Conservation (phyloP, 2,113 vertebrate species). For the Ceyx melanurus region DNA sequence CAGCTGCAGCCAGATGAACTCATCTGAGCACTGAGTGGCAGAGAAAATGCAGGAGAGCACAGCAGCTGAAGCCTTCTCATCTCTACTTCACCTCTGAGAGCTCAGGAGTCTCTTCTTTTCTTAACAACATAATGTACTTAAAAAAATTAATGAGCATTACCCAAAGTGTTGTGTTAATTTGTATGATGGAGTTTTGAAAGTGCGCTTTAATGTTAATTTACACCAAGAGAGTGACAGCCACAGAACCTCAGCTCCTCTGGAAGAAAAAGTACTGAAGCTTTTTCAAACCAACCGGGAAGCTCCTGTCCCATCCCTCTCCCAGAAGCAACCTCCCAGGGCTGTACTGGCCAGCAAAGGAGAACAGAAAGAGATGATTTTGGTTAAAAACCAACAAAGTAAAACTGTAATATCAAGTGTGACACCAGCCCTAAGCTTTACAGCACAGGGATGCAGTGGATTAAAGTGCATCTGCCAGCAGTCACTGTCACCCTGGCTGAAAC, state of each 20-base stretch:
- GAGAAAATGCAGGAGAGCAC: not conserved
- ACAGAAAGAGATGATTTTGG: not conserved
- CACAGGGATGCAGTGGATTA: not conserved
- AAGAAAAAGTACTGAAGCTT: not conserved
- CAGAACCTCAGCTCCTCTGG: not conserved
- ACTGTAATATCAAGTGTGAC: not conserved
- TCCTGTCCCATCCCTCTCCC: not conserved
- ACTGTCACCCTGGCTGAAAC: slow-evolving; percentile 12
- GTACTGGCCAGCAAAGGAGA: not conserved
- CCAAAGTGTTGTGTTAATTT: not conserved
- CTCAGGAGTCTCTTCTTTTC: not conserved
- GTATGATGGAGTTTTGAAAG: not conserved
- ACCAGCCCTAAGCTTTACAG: not conserved
- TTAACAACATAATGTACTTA: not conserved
- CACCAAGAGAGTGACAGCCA: not conserved
- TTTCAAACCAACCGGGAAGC: not conserved
- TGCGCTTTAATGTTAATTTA: not conserved
- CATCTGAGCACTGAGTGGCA: not conserved
- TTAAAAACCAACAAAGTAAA: not conserved
- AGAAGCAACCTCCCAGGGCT: not conserved
- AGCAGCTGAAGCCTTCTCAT: not conserved
- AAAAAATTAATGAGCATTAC: not conserved
- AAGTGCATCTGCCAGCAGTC: not conserved
- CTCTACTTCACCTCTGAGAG: not conserved
- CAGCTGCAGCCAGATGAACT: not conserved